These are phyloP conservation scores for Seriola dumerili DNA, from an alignment of 2,113 vertebrate genomes.

Conservation along the genomic window DNA sequence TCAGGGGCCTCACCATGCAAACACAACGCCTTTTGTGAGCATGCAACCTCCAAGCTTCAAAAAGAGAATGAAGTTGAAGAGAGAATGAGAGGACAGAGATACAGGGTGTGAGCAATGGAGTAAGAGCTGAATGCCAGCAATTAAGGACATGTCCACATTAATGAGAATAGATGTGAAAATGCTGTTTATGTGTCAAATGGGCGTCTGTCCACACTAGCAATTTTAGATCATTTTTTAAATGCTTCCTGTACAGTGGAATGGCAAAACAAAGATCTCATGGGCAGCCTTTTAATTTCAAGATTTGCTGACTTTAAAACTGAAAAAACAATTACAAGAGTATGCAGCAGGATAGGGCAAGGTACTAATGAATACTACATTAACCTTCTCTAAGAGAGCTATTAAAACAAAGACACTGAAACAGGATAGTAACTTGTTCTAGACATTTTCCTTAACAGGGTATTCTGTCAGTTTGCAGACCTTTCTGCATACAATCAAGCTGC, in stretches of 20 bases:
- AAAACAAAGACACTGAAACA: background rate
- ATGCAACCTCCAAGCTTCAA: slow-evolving; percentile 69
- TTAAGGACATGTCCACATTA: slow-evolving; percentile 68
- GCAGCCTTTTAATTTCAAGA: background rate
- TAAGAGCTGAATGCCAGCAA: slow-evolving; percentile 64
- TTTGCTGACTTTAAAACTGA: background rate
- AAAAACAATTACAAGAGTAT: background rate
- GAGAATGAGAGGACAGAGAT: slow-evolving; percentile 68
- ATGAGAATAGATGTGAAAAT: slow-evolving; percentile 42
- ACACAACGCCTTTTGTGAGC: slow-evolving; percentile 85
- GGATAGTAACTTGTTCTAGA: background rate
- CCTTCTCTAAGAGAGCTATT: slow-evolving; percentile 14
- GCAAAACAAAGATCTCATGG: background rate
- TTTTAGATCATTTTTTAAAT: slow-evolving; percentile 42
- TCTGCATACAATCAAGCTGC: slow-evolving; percentile 35
- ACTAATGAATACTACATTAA: slow-evolving; percentile 24
- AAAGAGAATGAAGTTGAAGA: slow-evolving; percentile 68
- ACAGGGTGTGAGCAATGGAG: slow-evolving; percentile 61
- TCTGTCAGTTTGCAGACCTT: slow-evolving; percentile 16
- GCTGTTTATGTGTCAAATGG: slow-evolving; percentile 49
- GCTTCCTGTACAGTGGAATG: background rate
- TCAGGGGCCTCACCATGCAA: slow-evolving; percentile 83
- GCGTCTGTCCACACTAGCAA: slow-evolving; percentile 8
- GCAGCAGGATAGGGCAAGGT: background rate
- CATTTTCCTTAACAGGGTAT: slow-evolving; percentile 12